Percentiles rank a stretch among this genome's conserved stretches.
Conservation (phyloP, 2,113 vertebrate genomes). For the Chunga burmeisteri region DNA sequence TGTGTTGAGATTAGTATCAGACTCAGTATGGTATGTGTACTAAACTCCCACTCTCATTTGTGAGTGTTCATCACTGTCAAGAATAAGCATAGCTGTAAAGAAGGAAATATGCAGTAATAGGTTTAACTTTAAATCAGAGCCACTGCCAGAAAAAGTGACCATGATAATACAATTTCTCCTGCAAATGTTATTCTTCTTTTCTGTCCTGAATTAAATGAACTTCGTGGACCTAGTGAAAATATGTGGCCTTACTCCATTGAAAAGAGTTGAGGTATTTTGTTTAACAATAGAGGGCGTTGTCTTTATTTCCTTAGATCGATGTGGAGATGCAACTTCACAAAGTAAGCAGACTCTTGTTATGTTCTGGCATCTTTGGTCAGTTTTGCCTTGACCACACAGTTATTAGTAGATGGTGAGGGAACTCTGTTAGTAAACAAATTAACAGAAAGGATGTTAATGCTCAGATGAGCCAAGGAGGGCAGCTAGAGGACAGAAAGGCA, state of each 20-base stretch:
- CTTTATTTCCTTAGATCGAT: neutral
- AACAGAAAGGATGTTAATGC: neutral
- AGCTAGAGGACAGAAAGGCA: neutral
- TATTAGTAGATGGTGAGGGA: neutral
- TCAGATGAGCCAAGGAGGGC: neutral
- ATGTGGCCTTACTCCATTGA: neutral
- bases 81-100: neutral
- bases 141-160: neutral
- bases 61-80: neutral
- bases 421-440: neutral
- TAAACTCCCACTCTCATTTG: neutral
- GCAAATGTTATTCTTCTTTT: neutral
- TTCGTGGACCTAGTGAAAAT: neutral
- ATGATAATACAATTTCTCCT: neutral
- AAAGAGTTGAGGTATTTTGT: neutral
- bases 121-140: neutral
- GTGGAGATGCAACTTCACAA: neutral
- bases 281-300: neutral
- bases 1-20: neutral
- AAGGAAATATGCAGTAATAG: neutral
- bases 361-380: neutral
- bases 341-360: neutral
- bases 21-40: neutral
- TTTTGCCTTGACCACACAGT: neutral
- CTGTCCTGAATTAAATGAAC: neutral